Base-by-base conservation (phyloP, 1,140 invertebrate genomes). In the Meloidogyne exigua region DNA sequence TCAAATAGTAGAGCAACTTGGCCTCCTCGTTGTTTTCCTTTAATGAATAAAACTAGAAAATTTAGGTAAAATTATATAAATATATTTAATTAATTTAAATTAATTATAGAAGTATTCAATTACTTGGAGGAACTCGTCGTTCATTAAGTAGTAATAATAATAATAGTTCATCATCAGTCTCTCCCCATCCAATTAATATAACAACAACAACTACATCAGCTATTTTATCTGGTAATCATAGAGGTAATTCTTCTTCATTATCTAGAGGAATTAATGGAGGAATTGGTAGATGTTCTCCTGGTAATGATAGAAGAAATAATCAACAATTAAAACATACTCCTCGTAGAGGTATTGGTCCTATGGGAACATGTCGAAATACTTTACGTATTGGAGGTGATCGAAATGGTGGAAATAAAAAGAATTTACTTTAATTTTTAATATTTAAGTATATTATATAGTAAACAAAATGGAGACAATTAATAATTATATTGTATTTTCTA, bases 31-130 rank as follows among this genome's bases (percentile, higher is more conserved):
- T 57, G 49, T n/a, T 57, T 57, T 57, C 49, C 49, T n/a, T 57
- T 57, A 57, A 57, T 57, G 49, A 57, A 57, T 57, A 57, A 57
- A 57, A 57, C 49, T 21, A 57, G n/a, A 57, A 57, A 57, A 57
- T 21, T 57, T 57, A 57, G 49, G 49, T 57, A 7, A n/a, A n/a
- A n/a, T n/a, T 57, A 57, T 11, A 18, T 49, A 18, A 49, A 49
- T 49, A 39, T 39, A 39, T 32, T 32, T 32, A 32, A 3, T 32
- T 32, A 39, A 9, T 39, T 39, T 32, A 18, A 57, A 15, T n/a
- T 4, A 18, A 7, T 7, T n/a, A 21, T n/a, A 57, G 49, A 57
- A 57, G 49, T 57, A 57, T 57, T 9, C 49, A 57, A 57, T 57
- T 57, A n/a, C 18, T 57, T 57, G 49, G 49, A 18, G 49, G 49